phyloP scores from a whole-genome alignment of 2,113 vertebrate genomes.

The Hylia prasina region DNA sequence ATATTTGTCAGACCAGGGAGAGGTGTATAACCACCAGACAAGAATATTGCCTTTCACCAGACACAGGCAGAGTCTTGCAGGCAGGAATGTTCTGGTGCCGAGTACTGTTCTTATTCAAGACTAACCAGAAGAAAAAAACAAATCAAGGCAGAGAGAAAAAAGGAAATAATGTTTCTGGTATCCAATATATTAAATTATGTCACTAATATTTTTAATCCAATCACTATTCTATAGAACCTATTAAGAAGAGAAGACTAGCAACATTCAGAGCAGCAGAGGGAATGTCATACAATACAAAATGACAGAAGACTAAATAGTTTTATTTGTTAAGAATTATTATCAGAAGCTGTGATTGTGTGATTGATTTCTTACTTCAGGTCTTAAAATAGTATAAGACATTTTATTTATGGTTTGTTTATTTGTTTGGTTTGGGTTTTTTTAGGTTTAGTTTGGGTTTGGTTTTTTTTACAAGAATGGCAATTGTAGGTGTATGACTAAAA shows the following conservation, averaged over 20 bases:
- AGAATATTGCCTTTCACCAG: background rate
- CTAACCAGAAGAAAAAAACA: background rate
- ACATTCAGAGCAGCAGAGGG: background rate
- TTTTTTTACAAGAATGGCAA: background rate
- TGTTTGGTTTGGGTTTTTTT: background rate
- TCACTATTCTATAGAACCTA: background rate
- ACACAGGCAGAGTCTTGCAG: fast-evolving
- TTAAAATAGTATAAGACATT: background rate
- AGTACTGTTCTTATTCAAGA: background rate
- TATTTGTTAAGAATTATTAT: background rate
- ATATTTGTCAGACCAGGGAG: background rate
- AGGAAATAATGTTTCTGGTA: background rate
- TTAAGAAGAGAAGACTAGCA: background rate
- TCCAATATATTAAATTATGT: background rate
- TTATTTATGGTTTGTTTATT: background rate
- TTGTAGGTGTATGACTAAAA: background rate
- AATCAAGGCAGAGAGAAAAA: background rate
- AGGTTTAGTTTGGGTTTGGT: background rate
- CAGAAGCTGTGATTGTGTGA: background rate
- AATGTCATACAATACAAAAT: background rate
- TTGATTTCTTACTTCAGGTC: background rate
- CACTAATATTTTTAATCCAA: background rate
- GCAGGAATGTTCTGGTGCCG: background rate
- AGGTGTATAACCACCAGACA: background rate
- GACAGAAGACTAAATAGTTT: background rate